Evolutionary conservation across 2,113 vertebrate genomes (phyloP), one percentile per base, ranked within the genome.

Genomic region (Paratilapia polleni): DNA sequence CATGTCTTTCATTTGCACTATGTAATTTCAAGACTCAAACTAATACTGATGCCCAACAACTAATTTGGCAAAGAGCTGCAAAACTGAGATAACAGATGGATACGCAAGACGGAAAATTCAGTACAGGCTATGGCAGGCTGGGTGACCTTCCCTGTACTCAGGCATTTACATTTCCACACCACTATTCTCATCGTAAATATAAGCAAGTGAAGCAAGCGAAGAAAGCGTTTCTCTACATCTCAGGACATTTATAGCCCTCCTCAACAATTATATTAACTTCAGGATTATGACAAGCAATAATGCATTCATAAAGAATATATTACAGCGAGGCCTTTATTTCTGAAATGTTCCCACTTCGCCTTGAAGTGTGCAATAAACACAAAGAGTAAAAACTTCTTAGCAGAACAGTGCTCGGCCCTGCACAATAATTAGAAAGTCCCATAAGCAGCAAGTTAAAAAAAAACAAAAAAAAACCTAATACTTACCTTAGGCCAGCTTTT

Each of bases 241-340:
- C 62, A 79, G 58, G 58, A 83, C 58, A 82, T 70, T 52, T 26
- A 75, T 3, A 64, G 54, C 6, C 20, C 28, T 38, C 13, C 2
- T 41, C 57, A 85, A 82, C 76, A 87, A 78, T 68, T 64, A 66
- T 34, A 49, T 78, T 43, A 84, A 56, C 56, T 54, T 79, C 58
- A 63, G 36, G 38, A 36, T 74, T 76, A 59, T 13, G 10, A 63
- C 54, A 10, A 41, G 52, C 74, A 85, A 64, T 85, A 80, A 86
- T 82, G 59, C 31, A 47, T 59, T 41, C 28, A 43, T 81, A 70
- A 86, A 81, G 57, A 78, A 86, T 13, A 64, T 56, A 76, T 58
- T 41, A 78, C 52, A 57, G 11, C 2, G 1, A 78, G 41, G 64
- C 20, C 17, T 76, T 66, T 14, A 31, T 81, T 61, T 70, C 49